phyloP scores from a whole-genome alignment of 2,888 invertebrate genomes.

The Epiblema foenella region DNA sequence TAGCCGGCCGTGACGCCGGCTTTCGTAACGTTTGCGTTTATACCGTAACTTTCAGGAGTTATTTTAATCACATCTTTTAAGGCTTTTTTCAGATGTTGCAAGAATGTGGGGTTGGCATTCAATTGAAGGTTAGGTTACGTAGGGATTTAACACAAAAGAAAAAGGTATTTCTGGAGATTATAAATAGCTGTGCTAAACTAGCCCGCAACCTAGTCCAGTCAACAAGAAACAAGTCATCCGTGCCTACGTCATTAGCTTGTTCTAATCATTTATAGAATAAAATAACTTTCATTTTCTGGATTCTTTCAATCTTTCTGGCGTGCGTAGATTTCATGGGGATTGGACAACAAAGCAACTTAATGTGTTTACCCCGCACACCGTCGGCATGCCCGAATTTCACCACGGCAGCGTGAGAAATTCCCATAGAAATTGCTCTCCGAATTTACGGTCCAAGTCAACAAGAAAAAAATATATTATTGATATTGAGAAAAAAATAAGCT shows the following conservation, averaged over 20 bases:
- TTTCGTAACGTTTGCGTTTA: constrained; percentile 64
- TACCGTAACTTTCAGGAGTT: constrained; percentile 51
- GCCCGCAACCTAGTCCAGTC: neutral
- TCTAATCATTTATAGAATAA: too few species aligned
- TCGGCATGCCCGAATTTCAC: constrained; percentile 22
- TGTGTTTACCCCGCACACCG: neutral
- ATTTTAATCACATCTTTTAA: constrained; percentile 43
- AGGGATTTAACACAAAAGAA: constrained; percentile 3
- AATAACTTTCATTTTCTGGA: neutral
- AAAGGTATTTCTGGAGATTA: neutral
- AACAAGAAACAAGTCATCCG: too few species aligned
- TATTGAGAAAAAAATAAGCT: constrained; percentile 76
- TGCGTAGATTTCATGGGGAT: constrained; percentile 13
- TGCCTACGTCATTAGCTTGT: neutral
- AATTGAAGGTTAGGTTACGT: constrained; percentile 21
- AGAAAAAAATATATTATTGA: constrained; percentile 67
- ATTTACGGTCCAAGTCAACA: constrained; percentile 48
- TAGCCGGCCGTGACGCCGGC: constrained; percentile 72
- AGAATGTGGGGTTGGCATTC: neutral
- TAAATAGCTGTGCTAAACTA: neutral
- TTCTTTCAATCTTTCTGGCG: neutral
- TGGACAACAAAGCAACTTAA: constrained; percentile 17
- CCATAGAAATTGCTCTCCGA: constrained; percentile 66
- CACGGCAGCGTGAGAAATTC: constrained; percentile 74
- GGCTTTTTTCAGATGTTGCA: constrained; percentile 10